phyloP scores from a whole-genome alignment of 1,140 invertebrate species.

The Aphaenogaster floridana region DNA sequence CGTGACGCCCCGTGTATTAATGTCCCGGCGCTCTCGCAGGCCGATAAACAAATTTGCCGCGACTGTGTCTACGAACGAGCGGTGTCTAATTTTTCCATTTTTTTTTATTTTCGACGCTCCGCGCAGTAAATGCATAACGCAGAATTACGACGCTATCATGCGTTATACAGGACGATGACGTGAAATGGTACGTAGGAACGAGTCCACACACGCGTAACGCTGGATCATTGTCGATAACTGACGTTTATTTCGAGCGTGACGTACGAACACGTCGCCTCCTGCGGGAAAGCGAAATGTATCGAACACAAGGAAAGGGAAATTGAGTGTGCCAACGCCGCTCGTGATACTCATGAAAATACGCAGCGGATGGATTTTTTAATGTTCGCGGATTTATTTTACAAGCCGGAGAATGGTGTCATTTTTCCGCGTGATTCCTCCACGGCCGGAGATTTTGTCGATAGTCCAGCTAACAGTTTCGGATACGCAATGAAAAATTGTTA shows the following conservation, averaged over 20 bases:
- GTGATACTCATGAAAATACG: slow-evolving; percentile 27
- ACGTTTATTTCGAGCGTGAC: slow-evolving; percentile 61
- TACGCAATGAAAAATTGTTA: slow-evolving; percentile 41
- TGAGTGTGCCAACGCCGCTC: slow-evolving; percentile 45
- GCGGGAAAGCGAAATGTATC: slow-evolving; percentile 41
- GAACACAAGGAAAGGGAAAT: slow-evolving; percentile 60
- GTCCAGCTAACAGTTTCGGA: slow-evolving; percentile 33
- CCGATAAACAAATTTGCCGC: slow-evolving; percentile 79
- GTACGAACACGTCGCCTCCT: slow-evolving; percentile 59
- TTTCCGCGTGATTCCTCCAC: slow-evolving; percentile 45
- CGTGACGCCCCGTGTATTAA: slow-evolving; percentile 80
- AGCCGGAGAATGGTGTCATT: slow-evolving; percentile 58
- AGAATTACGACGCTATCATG: slow-evolving; percentile 71
- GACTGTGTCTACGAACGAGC: slow-evolving; percentile 45
- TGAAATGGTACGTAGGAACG: slow-evolving; percentile 65
- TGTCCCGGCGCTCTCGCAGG: slow-evolving; percentile 67
- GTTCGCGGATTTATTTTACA: slow-evolving; percentile 58
- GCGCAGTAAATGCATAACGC: slow-evolving; percentile 66
- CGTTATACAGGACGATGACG: slow-evolving; percentile 60
- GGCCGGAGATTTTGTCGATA: slow-evolving; percentile 44
- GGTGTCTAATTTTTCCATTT: slow-evolving; percentile 65
- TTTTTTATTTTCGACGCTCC: slow-evolving; percentile 19
- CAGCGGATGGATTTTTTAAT: slow-evolving; percentile 60
- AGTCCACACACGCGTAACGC: slow-evolving; percentile 13
- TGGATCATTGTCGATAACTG: slow-evolving; percentile 63